These are phyloP conservation scores for Drosophila eugracilis DNA, from an alignment of 1,140 invertebrate genomes.

Conservation along the genomic window DNA sequence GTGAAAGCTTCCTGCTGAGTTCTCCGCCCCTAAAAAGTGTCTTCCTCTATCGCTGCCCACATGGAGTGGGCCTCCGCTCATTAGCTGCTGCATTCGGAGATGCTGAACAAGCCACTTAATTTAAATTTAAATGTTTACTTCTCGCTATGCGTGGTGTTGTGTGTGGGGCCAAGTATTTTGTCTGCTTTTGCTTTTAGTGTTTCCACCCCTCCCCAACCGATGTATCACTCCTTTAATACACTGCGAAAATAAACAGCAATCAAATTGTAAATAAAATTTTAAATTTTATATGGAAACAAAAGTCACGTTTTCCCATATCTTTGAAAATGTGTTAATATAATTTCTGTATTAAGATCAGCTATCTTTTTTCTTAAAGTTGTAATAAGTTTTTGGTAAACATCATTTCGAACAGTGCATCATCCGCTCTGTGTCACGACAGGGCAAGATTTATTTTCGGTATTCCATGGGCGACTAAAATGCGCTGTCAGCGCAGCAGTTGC, in stretches of 20 bases:
- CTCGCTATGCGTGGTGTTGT: slow-evolving; percentile 62
- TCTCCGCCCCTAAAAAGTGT: neutral
- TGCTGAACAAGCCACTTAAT: slow-evolving; percentile 80
- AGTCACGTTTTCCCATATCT: too few species aligned
- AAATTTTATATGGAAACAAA: too few species aligned
- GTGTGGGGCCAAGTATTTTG: slow-evolving; percentile 75
- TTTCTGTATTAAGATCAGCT: neutral
- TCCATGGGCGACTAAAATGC: slow-evolving; percentile 74
- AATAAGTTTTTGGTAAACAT: neutral
- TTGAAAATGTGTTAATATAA: too few species aligned
- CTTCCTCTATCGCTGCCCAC: slow-evolving; percentile 9
- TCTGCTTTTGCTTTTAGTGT: slow-evolving; percentile 32
- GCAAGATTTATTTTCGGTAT: slow-evolving; percentile 80
- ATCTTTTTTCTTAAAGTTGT: neutral
- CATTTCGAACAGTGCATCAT: slow-evolving; percentile 3
- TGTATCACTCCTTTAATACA: slow-evolving; percentile 23
- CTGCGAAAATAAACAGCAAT: neutral
- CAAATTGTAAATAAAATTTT: neutral
- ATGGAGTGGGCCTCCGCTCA: slow-evolving; percentile 51
- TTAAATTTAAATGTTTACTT: slow-evolving; percentile 83
- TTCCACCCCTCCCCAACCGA: neutral
- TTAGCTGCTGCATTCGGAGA: slow-evolving; percentile 77
- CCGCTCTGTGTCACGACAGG: slow-evolving; percentile 54
- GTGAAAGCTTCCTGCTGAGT: slow-evolving; percentile 63
- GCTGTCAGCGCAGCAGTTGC: slow-evolving; percentile 78